Percentiles rank a stretch among this genome's conserved stretches.
phyloP scores from a whole-genome alignment of 2,113 vertebrate species.

The Perca fluviatilis region DNA sequence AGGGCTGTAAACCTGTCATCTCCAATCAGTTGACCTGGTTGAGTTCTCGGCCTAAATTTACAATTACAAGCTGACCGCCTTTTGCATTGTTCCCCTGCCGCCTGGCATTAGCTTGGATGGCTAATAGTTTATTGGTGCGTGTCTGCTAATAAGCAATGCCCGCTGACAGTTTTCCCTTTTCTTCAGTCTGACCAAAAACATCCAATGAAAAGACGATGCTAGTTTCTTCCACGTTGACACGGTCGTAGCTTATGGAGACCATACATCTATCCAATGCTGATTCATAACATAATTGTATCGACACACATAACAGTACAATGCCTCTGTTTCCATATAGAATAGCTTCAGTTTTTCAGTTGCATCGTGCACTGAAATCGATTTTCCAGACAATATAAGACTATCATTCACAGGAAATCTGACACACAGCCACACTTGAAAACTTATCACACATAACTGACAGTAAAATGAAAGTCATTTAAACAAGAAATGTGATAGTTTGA shows the following conservation, averaged over 20 bases:
- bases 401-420: neutral
- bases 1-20: constrained; percentile 86
- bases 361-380: neutral
- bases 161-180: neutral
- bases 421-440: neutral
- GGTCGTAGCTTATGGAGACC: neutral
- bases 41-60: constrained; percentile 85
- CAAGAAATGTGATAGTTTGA: neutral
- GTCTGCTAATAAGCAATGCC: constrained; percentile 12
- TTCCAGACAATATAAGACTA: neutral
- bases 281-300: neutral
- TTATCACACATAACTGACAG: neutral
- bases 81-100: constrained; percentile 62
- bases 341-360: neutral
- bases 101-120: constrained; percentile 41
- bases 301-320: neutral
- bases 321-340: neutral
- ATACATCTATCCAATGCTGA: neutral
- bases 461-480: neutral
- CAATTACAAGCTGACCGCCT: constrained; percentile 53
- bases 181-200: neutral
- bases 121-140: constrained; percentile 10
- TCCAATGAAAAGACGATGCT: neutral
- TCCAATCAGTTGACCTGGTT: constrained; percentile 82
- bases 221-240: neutral